phyloP scores from a whole-genome alignment of 2,113 vertebrate genomes.

The Lichenostomus cassidix region DNA sequence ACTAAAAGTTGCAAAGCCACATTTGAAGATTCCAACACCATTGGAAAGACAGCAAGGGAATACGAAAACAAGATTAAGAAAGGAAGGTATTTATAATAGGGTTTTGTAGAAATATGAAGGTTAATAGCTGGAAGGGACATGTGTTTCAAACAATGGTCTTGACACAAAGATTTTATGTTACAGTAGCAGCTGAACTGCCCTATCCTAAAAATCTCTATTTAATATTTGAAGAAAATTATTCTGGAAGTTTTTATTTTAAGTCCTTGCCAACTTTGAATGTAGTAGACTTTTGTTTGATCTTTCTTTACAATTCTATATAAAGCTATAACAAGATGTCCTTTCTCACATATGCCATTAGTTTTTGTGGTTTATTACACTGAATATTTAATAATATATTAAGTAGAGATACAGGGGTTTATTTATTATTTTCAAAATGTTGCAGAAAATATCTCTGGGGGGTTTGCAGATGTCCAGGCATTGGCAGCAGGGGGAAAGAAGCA shows the following conservation, averaged over 20 bases:
- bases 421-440: neutral
- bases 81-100: neutral
- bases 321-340: neutral
- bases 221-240: neutral
- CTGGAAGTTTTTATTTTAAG: neutral
- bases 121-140: neutral
- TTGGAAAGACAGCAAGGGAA: neutral
- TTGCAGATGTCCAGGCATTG: neutral
- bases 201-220: neutral
- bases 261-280: neutral
- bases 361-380: neutral
- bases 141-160: neutral
- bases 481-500: rapidly evolving
- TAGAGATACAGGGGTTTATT: neutral
- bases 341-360: neutral
- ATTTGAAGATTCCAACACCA: neutral
- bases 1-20: neutral
- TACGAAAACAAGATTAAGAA: neutral
- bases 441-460: neutral
- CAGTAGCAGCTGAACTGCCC: neutral
- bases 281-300: neutral
- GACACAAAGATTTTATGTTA: neutral
- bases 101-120: neutral
- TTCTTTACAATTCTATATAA: neutral
- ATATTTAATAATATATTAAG: neutral